phyloP scores from a whole-genome alignment of 2,113 vertebrate species.

The Poeciliopsis retropinna region DNA sequence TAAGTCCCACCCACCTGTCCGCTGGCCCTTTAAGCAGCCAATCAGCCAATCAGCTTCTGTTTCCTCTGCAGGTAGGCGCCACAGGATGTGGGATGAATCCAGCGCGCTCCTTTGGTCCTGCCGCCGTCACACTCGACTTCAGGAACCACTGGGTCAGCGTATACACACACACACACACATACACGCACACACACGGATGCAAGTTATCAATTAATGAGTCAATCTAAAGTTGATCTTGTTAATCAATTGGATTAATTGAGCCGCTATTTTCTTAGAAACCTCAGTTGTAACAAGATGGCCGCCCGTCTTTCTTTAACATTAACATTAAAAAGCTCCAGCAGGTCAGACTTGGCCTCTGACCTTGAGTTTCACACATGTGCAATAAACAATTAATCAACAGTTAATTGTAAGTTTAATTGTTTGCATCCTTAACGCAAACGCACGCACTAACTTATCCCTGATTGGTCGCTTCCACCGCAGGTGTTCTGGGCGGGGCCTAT shows the following conservation, averaged over 20 bases:
- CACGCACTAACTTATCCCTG: not conserved
- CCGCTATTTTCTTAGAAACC: no score
- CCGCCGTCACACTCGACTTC: not conserved
- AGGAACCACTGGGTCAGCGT: conserved; percentile 22
- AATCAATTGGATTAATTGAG: no score
- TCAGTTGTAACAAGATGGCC: no score
- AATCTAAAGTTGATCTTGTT: no score
- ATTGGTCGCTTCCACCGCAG: not conserved
- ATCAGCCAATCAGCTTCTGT: not conserved
- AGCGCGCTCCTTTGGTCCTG: conserved; percentile 22
- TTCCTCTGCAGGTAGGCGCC: not conserved
- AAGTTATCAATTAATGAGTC: no score
- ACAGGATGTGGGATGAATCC: conserved; percentile 36
- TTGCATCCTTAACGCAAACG: no score
- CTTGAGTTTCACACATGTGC: no score
- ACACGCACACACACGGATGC: not conserved
- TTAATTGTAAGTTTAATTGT: no score
- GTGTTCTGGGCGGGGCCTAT: conserved; percentile 29
- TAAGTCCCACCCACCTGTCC: conserved; percentile 2
- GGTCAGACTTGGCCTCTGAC: no score
- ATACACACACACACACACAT: conserved; percentile 7
- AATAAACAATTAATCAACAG: no score
- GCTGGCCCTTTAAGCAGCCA: not conserved
- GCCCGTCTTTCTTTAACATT: no score
- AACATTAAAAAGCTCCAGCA: no score